phyloP scores from a whole-genome alignment of 2,113 vertebrate genomes.

The Polyodon spathula region DNA sequence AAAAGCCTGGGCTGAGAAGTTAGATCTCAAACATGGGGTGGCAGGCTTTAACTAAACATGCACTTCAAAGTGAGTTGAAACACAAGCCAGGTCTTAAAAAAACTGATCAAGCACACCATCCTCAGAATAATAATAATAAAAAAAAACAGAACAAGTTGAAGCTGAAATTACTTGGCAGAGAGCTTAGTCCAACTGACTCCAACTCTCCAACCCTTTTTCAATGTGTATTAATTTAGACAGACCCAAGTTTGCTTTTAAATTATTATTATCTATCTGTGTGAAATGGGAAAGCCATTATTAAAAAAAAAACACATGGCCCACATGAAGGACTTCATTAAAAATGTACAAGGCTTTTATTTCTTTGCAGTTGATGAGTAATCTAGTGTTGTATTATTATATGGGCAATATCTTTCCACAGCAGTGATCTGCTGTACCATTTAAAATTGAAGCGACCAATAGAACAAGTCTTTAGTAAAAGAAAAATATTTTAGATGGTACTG shows the following conservation, averaged over 20 bases:
- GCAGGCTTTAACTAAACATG: not conserved
- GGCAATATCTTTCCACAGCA: no score
- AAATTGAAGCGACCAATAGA: no score
- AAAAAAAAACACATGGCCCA: not conserved
- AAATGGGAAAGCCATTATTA: no score
- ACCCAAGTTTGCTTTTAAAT: no score
- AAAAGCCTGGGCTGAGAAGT: not conserved
- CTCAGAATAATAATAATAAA: not conserved
- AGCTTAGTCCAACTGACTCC: not conserved
- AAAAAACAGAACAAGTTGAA: not conserved
- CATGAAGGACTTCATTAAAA: not conserved
- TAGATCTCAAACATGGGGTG: not conserved
- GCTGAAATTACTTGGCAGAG: not conserved
- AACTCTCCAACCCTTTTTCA: no score
- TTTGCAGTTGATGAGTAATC: no score
- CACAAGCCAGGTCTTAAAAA: not conserved
- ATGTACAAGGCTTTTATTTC: not conserved
- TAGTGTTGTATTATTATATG: no score
- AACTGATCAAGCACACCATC: not conserved
- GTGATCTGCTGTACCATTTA: no score
- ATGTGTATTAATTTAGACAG: no score
- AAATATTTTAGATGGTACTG: no score
- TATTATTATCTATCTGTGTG: no score
- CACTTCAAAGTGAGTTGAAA: not conserved
- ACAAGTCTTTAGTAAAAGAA: no score